Evolutionary conservation across 2,888 invertebrate genomes (phyloP).

Genomic region (Erebia ligea): DNA sequence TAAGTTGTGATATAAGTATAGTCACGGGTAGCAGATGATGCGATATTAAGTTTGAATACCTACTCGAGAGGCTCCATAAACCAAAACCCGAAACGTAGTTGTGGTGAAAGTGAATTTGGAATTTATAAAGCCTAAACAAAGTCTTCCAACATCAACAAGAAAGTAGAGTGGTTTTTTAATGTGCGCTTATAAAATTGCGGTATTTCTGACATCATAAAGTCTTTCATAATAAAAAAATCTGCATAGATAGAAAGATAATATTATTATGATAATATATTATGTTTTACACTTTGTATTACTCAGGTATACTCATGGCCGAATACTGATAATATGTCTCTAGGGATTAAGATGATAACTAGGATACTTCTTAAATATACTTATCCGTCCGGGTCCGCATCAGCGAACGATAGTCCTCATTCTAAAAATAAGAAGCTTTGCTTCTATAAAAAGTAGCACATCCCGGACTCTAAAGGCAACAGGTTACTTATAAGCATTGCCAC

Average conservation of each 20-base stretch:
- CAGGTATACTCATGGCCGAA: no score
- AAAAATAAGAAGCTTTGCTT: no score
- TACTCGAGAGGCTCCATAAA: not conserved
- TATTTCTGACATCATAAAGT: slow-evolving; percentile 2
- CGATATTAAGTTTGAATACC: slow-evolving; percentile 5
- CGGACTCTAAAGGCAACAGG: no score
- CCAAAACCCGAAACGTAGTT: not conserved
- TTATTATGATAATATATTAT: no score
- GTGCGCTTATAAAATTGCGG: slow-evolving; percentile 5
- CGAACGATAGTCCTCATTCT: no score
- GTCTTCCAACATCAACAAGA: slow-evolving; percentile 8
- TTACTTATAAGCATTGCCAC: not conserved
- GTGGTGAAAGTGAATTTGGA: slow-evolving; percentile 17
- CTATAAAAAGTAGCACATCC: no score
- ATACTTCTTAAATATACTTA: not conserved
- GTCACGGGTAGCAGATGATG: not conserved
- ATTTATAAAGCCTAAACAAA: slow-evolving; percentile 10
- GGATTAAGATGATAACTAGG: not conserved
- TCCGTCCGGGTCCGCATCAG: not conserved
- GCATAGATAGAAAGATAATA: no score
- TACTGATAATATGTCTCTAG: no score
- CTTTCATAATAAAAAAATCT: not conserved
- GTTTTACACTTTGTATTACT: no score
- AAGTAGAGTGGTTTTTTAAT: not conserved
- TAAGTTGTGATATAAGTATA: no score